Evolutionary conservation across 2,888 invertebrate genomes (phyloP), one percentile per base, ranked within the genome.

Genomic region (Liopterus haemorrhoidalis): DNA sequence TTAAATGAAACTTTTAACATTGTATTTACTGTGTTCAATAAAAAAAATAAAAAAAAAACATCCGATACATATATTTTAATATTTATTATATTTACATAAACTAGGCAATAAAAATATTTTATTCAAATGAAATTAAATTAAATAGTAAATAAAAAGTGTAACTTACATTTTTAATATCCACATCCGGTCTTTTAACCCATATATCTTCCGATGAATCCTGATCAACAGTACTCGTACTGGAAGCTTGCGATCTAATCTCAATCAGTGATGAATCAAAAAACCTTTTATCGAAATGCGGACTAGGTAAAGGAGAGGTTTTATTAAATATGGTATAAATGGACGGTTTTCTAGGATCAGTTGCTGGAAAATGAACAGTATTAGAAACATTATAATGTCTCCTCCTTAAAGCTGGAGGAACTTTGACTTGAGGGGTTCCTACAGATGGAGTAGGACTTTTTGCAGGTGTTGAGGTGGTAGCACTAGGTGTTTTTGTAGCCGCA

Each of bases 191-290:
- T 57, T 77, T 78, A 20, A 85, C 73, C 85, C 84, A 85, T 55
- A 85, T 76, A 55, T 84, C 83, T 59, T 84, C 84, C 25, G 68
- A 70, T 4, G 70, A 73, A 50, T 67, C 68, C 50, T 71, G 70
- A 56, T 79, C 78, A 31, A 81, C 64, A 1, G 78, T 75, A 28
- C 74, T 70, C 41, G 69, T 68, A 54, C 75, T 80, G 50, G 79
- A 78, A n/a, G 81, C 81, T 43, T 75, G 76, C 54, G 81, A 82
- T 62, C 85, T 83, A 68, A 88, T 85, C 68, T 85, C 86, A 57
- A 88, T 81, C 54, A 88, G 71, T 51, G 85, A 85, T 55, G 82
- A 81, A 68, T 88, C 88, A 62, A 88, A 88, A 71, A 85, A 89
- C 52, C 81, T 74, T 60, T 82, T 82, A 67, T 87, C 86, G 51